phyloP scores from a whole-genome alignment of 1,140 invertebrate genomes.

The Caenorhabditis remanei region DNA sequence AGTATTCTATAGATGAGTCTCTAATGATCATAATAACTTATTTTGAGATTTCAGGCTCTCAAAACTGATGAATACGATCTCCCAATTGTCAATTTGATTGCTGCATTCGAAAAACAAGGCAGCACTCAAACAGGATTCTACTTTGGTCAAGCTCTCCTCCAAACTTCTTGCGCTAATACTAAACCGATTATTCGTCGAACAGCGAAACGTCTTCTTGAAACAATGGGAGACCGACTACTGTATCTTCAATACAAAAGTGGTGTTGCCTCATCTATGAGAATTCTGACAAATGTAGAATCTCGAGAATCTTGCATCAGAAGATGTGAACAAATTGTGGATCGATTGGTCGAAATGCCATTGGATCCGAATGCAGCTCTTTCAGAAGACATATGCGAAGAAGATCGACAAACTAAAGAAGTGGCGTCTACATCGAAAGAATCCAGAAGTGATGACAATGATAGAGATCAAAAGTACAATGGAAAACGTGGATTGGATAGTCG shows the following conservation, averaged over 20 bases:
- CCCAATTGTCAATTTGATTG: not conserved
- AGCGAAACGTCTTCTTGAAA: constrained; percentile 2
- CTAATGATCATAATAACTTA: too few relatives aligned
- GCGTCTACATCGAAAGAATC: not conserved
- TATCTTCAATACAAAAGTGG: not conserved
- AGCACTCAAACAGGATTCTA: not conserved
- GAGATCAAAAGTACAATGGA: not conserved
- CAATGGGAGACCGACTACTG: not conserved
- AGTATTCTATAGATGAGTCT: too few relatives aligned
- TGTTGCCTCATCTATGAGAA: not conserved
- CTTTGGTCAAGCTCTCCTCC: not conserved
- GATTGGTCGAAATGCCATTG: constrained; percentile 18
- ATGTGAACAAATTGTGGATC: constrained; percentile 40
- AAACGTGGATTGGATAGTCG: not conserved
- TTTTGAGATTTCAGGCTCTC: not conserved
- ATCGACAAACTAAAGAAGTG: not conserved
- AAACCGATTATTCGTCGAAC: not conserved
- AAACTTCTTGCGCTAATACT: not conserved
- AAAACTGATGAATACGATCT: not conserved
- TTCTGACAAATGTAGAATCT: constrained; percentile 15
- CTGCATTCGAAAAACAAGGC: not conserved
- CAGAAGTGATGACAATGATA: not conserved
- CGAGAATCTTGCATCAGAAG: constrained; percentile 13
- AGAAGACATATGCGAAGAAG: constrained; percentile 37
- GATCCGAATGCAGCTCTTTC: not conserved